Percentiles rank a stretch among this genome's conserved stretches.
phyloP scores from a whole-genome alignment of 2,888 invertebrate genomes.

The Netelia virgata region DNA sequence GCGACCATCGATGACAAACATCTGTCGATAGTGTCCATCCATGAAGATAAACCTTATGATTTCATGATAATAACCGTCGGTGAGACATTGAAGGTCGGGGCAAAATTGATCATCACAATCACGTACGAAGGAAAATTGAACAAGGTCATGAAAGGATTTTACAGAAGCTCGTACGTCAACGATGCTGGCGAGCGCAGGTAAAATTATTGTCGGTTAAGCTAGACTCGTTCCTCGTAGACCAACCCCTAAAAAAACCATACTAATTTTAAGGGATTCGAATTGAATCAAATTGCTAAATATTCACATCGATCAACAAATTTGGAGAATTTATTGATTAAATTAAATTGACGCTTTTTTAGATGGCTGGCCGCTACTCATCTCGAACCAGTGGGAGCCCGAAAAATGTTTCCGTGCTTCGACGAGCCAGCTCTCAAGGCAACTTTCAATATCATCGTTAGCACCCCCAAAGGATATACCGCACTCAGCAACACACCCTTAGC shows the following conservation, averaged over 20 bases:
- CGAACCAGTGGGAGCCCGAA: conserved; percentile 90
- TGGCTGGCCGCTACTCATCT: conserved; percentile 90
- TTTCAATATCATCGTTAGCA: conserved; percentile 86
- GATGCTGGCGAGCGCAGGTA: conserved; percentile 86
- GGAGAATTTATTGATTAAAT: background rate
- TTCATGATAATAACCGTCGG: conserved; percentile 86
- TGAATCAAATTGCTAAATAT: no score
- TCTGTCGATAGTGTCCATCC: background rate
- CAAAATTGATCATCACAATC: conserved; percentile 86
- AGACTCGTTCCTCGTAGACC: background rate
- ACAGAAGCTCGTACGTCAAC: conserved; percentile 87
- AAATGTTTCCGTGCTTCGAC: conserved; percentile 91
- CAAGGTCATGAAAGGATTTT: conserved; percentile 87
- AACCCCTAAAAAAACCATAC: no score
- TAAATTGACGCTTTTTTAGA: conserved; percentile 77
- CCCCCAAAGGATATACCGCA: conserved; percentile 78
- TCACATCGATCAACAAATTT: no score
- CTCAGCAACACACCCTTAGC: conserved; percentile 77
- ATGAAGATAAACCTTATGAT: conserved; percentile 80
- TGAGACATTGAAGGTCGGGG: conserved; percentile 81
- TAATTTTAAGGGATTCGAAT: no score
- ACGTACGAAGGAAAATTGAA: conserved; percentile 87
- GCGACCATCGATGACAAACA: conserved; percentile 55
- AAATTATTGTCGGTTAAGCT: conserved; percentile 74
- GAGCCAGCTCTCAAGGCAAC: conserved; percentile 90